These are phyloP conservation scores for Zoanthus sansibaricus DNA, from an alignment of 92 coral and sea anemone genomes.

Conservation along the genomic window DNA sequence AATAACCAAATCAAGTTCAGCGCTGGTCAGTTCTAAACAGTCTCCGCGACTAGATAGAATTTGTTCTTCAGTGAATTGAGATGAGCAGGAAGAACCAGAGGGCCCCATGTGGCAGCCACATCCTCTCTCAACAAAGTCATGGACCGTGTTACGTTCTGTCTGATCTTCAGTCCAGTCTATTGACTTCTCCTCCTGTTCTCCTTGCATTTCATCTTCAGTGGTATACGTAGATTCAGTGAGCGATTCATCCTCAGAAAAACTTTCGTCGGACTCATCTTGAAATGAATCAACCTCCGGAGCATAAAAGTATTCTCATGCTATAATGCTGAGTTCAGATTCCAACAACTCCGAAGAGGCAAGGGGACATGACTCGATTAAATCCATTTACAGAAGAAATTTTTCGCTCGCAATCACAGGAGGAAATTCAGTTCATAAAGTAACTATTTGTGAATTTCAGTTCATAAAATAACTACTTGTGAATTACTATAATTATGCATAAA, in stretches of 20 bases:
- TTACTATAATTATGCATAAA: too few relatives aligned
- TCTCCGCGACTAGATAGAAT: constrained; percentile 16
- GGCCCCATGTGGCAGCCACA: background rate
- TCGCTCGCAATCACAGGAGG: too few relatives aligned
- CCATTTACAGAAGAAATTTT: background rate
- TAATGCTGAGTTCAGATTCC: background rate
- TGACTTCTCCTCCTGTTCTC: background rate
- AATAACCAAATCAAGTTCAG: constrained; percentile 36
- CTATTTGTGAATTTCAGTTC: too few relatives aligned
- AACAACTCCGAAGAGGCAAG: background rate
- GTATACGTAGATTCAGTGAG: background rate
- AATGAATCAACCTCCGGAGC: background rate
- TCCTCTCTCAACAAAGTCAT: constrained; percentile 7
- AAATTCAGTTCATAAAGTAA: too few relatives aligned
- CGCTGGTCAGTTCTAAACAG: constrained; percentile 22
- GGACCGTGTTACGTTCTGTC: background rate
- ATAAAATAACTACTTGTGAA: too few relatives aligned
- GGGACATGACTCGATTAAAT: background rate
- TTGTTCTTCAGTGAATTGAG: background rate
- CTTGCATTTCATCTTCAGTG: background rate
- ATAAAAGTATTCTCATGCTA: background rate
- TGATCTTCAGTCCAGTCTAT: constrained; percentile 21
- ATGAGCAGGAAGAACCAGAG: background rate
- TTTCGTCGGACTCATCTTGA: background rate
- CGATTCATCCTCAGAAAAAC: background rate